Base-by-base conservation (phyloP, 2,113 vertebrate genomes). In the Mus spicilegus region DNA sequence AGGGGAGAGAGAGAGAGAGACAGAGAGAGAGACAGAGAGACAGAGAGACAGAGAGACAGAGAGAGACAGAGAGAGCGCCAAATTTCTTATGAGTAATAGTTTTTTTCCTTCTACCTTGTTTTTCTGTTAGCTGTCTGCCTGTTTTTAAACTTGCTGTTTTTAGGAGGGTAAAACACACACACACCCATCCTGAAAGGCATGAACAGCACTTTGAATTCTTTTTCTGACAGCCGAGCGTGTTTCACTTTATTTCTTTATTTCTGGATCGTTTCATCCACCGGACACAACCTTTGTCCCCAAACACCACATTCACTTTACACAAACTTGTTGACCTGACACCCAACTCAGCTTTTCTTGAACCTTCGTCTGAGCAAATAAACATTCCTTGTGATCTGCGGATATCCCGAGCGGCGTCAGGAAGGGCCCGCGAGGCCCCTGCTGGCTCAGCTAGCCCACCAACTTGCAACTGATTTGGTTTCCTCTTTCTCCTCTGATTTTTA, bases 391-490 rank as follows among this genome's bases (percentile, higher is more conserved):
- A 97, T 97, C 96, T 46, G 94, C 96, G 97, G 97, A 97, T 95
- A 96, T 97, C 97, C 97, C 86, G 84, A 73, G 69, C 36, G 80
- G 97, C 85, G 94, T 92, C 97, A 97, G 97, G 97, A 98, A 98
- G 96, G 90, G 94, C 96, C 51, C 13, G 46, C 39, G 54, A 70
- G 85, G 81, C 63, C 63, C 65, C 51, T 90, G 96, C 94, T 69
- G 96, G 91, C 95, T 95, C 93, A 89, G 96, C 70, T 36, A 82
- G 95, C 77, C 85, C 1, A 61, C 85, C 78, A 63, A 76, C 85
- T 33, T 10, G 56, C 80, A 58, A 20, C 81, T 69, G 93, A 81
- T 92, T 94, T 51, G 39, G 56, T 94, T 97, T 97, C 97, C 96
- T 94, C 93, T 95, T 94, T 92, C 76, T 90, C 72, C n/a, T 77